These are phyloP conservation scores for Euglossa dilemma DNA, from an alignment of 1,140 invertebrate species.

Conservation along the genomic window DNA sequence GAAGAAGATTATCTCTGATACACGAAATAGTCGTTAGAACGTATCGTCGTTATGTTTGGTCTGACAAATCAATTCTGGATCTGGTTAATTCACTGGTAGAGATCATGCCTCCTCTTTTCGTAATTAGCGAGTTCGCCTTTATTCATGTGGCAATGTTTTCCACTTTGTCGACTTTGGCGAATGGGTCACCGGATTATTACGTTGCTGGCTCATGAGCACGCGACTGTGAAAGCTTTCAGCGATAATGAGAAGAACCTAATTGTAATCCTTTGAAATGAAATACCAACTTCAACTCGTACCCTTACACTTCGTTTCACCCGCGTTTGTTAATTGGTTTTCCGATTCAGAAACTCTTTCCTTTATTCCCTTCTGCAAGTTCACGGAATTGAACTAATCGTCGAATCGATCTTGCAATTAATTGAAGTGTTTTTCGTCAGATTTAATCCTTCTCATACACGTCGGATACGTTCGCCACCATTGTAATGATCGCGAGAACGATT, in stretches of 20 bases:
- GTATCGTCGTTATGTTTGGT: not conserved
- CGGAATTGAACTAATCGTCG: conserved; percentile 37
- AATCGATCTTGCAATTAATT: conserved; percentile 63
- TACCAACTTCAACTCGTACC: conserved; percentile 8
- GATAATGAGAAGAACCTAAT: conserved; percentile 67
- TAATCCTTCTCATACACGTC: conserved; percentile 16
- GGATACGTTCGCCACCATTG: not conserved
- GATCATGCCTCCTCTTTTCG: not conserved
- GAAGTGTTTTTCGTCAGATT: conserved; percentile 43
- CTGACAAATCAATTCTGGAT: not conserved
- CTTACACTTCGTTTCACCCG: not conserved
- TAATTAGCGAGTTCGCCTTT: conserved; percentile 49
- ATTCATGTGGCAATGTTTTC: conserved; percentile 37
- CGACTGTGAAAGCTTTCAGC: conserved; percentile 54
- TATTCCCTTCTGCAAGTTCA: not conserved
- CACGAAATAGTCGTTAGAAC: conserved; percentile 3
- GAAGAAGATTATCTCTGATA: no score
- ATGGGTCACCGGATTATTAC: conserved; percentile 56
- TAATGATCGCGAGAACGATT: conserved; percentile 4
- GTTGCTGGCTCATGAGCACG: conserved; percentile 30
- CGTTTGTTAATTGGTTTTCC: conserved; percentile 42
- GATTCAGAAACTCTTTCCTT: conserved; percentile 33
- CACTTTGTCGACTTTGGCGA: conserved; percentile 24
- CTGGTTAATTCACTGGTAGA: not conserved
- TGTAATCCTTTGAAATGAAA: conserved; percentile 64